These are phyloP conservation scores for Scaptomyza montana DNA, from an alignment of 1,140 invertebrate species.

Conservation along the genomic window DNA sequence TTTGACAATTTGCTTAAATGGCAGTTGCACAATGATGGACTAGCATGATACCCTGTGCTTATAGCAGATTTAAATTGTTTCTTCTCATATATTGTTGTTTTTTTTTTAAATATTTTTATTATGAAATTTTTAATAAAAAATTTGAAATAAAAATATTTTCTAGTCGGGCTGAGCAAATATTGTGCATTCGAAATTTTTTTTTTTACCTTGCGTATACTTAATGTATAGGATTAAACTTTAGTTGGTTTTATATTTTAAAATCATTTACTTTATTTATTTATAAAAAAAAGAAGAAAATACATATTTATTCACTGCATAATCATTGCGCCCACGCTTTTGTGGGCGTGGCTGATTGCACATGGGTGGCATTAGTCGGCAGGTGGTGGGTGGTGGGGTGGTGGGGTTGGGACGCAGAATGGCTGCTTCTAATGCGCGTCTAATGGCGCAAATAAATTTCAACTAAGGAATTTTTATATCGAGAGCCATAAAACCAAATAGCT, in stretches of 20 bases:
- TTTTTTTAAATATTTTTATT: too few relatives aligned
- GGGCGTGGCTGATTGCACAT: constrained; percentile 41
- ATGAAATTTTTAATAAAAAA: too few relatives aligned
- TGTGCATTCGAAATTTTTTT: too few relatives aligned
- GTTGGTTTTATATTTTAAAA: background rate
- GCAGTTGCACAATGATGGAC: background rate
- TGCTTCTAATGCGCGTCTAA: constrained; percentile 77
- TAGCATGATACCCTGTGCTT: constrained; percentile 3
- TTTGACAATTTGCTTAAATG: background rate
- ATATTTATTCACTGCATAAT: constrained; percentile 71
- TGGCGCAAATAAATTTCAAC: constrained; percentile 82
- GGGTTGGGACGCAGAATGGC: constrained; percentile 5
- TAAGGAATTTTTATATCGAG: constrained; percentile 82
- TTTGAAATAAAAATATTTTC: too few relatives aligned
- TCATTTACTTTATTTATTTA: background rate
- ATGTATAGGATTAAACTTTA: too few relatives aligned
- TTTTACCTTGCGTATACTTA: too few relatives aligned
- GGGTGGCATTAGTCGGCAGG: background rate
- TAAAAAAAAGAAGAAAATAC: constrained; percentile 3
- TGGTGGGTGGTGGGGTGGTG: background rate
- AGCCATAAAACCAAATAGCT: constrained; percentile 78
- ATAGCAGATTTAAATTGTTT: too few relatives aligned
- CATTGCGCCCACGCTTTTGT: constrained; percentile 37
- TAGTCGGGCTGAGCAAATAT: too few relatives aligned
- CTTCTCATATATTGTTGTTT: too few relatives aligned